phyloP scores from a whole-genome alignment of 2,113 vertebrate species.

The Ceratotherium simum region DNA sequence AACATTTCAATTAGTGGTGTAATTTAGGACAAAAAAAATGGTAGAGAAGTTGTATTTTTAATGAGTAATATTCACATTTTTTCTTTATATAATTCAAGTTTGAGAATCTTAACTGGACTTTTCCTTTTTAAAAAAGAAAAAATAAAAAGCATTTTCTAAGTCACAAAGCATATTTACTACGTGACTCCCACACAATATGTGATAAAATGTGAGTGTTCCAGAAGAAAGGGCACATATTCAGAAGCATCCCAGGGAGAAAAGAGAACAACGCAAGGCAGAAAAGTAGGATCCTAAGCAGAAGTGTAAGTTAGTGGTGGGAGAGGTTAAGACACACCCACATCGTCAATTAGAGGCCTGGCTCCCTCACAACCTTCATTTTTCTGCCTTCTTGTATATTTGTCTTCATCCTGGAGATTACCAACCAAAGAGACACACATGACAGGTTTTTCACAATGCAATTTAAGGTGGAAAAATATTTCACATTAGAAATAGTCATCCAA shows the following conservation, averaged over 20 bases:
- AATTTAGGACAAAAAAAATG: background rate
- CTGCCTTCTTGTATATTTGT: background rate
- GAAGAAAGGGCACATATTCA: background rate
- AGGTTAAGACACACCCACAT: accelerated
- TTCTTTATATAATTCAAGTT: background rate
- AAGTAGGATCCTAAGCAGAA: background rate
- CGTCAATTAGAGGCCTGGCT: accelerated
- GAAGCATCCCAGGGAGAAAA: background rate
- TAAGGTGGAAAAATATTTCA: background rate
- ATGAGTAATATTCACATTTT: background rate
- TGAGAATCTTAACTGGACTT: background rate
- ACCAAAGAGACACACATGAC: background rate
- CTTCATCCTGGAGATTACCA: background rate
- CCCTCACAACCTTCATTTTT: background rate
- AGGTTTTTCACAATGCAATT: background rate
- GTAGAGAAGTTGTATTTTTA: background rate
- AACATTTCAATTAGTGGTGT: background rate
- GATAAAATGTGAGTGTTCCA: background rate
- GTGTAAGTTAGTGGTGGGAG: accelerated
- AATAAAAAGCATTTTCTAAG: background rate
- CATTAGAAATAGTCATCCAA: conserved; percentile 33
- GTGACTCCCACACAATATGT: background rate
- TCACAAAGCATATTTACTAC: background rate
- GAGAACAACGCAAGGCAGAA: background rate
- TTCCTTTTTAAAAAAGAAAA: background rate